A percentile compares a stretch with the other conserved stretches of the same genome.
phyloP scores from a whole-genome alignment of 2,888 invertebrate species.

The Xanthia togata region DNA sequence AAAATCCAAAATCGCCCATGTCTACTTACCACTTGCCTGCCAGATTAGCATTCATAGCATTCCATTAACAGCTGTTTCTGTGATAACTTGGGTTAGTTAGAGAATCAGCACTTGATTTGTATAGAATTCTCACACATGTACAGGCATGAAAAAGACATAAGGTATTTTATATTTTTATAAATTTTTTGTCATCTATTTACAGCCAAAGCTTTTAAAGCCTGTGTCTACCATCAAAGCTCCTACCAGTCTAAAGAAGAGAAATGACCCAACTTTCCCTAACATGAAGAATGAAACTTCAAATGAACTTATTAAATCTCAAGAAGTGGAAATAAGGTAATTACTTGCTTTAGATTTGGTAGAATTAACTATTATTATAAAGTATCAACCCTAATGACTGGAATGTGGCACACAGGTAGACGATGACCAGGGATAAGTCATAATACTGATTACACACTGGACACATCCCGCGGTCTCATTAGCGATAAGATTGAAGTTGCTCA shows the following conservation, averaged over 20 bases:
- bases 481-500: no score
- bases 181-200: conserved; percentile 52
- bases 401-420: neutral
- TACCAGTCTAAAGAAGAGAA: conserved; percentile 74
- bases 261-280: conserved; percentile 59
- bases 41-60: no score
- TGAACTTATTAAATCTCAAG: conserved; percentile 84
- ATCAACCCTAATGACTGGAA: neutral
- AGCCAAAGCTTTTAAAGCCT: conserved; percentile 82
- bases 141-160: neutral
- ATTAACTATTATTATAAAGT: neutral
- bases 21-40: neutral
- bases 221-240: conserved; percentile 66
- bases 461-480: no score
- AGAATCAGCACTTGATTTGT: neutral
- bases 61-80: neutral
- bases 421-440: neutral
- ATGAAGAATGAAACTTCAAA: conserved; percentile 71
- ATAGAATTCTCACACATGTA: neutral
- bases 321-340: conserved; percentile 86
- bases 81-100: neutral
- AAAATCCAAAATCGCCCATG: no score
- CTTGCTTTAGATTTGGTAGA: neutral
- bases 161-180: neutral
- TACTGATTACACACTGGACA: no score